phyloP scores from a whole-genome alignment of 2,113 vertebrate genomes.

The Oriolus oriolus region DNA sequence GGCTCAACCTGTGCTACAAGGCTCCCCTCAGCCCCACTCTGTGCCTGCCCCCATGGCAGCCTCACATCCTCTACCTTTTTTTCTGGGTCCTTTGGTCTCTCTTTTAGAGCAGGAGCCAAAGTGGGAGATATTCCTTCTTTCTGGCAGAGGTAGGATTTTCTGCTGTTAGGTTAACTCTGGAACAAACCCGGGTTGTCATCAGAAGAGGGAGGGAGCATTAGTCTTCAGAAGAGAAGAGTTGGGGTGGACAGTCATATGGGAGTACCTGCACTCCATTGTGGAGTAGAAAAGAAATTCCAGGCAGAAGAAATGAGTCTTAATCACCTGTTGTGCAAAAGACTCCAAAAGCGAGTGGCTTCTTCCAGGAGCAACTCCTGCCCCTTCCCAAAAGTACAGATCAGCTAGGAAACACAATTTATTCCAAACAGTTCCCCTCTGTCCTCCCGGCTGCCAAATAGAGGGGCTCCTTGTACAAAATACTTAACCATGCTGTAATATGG shows the following conservation, averaged over 20 bases:
- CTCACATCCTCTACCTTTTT: not conserved
- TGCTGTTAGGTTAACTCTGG: not conserved
- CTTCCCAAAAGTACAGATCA: not conserved
- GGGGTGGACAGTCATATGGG: not conserved
- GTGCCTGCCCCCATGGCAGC: not conserved
- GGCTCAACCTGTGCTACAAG: not conserved
- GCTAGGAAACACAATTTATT: not conserved
- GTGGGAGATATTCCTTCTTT: not conserved
- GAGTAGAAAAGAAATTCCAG: not conserved
- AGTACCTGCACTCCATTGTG: not conserved
- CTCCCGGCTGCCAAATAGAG: fast-evolving
- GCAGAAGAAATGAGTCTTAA: not conserved
- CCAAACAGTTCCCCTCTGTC: not conserved
- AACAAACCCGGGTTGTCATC: fast-evolving
- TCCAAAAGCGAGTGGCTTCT: not conserved
- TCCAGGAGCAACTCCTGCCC: not conserved
- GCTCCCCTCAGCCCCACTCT: fast-evolving
- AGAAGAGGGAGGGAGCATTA: fast-evolving
- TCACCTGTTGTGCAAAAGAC: not conserved
- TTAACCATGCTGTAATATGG: not conserved
- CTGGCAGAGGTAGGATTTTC: not conserved
- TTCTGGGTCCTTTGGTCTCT: not conserved
- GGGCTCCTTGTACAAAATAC: not conserved
- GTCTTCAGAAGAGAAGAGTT: not conserved
- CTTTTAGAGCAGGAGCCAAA: not conserved